phyloP scores from a whole-genome alignment of 2,888 invertebrate species.

The Drosophila anceps region DNA sequence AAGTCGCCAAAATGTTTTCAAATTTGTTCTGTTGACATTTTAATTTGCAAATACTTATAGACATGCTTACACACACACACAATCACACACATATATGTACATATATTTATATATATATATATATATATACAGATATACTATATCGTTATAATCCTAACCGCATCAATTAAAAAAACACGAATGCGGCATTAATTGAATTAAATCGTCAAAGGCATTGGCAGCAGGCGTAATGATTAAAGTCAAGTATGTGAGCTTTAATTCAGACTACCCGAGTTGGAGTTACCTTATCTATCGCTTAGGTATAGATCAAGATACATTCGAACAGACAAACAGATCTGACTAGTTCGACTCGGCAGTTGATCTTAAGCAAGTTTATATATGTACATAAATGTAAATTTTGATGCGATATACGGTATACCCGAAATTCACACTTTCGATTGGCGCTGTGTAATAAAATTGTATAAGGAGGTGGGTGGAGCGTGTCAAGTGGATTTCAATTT shows the following conservation, averaged over 20 bases:
- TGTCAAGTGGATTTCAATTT: constrained; percentile 77
- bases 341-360: background rate
- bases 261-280: background rate
- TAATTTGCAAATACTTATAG: constrained; percentile 80
- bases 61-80: constrained; percentile 13
- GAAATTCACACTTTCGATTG: background rate
- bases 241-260: background rate
- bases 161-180: constrained; percentile 66
- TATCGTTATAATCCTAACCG: constrained; percentile 24
- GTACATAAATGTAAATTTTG: too few relatives aligned
- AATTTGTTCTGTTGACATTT: constrained; percentile 84
- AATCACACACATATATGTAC: constrained; percentile 4
- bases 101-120: constrained; percentile 5
- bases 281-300: too few relatives aligned
- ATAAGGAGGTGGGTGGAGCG: constrained; percentile 29
- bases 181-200: constrained; percentile 77
- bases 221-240: constrained; percentile 26
- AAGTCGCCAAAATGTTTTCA: constrained; percentile 69
- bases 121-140: constrained; percentile 5
- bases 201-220: constrained; percentile 64
- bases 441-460: constrained; percentile 4
- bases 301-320: too few relatives aligned
- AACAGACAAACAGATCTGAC: background rate
- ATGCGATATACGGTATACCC: too few relatives aligned
- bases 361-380: background rate